Evolutionary conservation across 2,888 invertebrate genomes (phyloP), one percentile per base, ranked within the genome.

Genomic region (Willowsia nigromaculata): DNA sequence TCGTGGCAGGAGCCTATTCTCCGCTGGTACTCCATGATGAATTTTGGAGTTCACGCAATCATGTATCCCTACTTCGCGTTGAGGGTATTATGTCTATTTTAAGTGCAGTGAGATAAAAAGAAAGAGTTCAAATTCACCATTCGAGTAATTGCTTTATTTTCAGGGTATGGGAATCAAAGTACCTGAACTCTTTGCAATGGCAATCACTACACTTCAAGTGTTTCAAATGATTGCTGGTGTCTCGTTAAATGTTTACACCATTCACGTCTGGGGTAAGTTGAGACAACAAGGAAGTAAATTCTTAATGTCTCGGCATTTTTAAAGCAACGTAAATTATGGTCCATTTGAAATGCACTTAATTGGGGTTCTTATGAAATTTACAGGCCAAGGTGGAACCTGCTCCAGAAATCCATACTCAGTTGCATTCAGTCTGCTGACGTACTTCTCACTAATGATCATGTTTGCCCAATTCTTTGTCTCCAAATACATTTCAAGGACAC

Each of bases 21-120:
- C 9, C 95, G 98, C 92, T 98, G 98, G 98, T 98, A 97, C 94
- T 96, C 98, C 93, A 97, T 97, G 86, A 98, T 98, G 97, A 98
- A 98, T 94, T 98, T 97, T 94, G 97, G 96, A 93, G 98, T 98
- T 81, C 89, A 89, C 27, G 96, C 96, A 90, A 95, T 97, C 92
- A 98, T 98, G 98, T 98, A 98, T 94, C 96, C 97, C 4, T 98
- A 98, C 94, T 98, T 97, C 94, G 97, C 97, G 50, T 74, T 15
- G n/a, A 88, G 88, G 97, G 98, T 93, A 96, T 98, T n/a, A n/a
- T n/a, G n/a, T n/a, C n/a, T n/a, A n/a, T n/a, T n/a, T n/a, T n/a
- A n/a, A n/a, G n/a, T n/a, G n/a, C n/a, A n/a, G n/a, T n/a, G n/a
- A n/a, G n/a, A n/a, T n/a, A n/a, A n/a, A n/a, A n/a, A n/a, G n/a